Conservation (phyloP, 92 coral and sea anemone species). For the Anthopleura xanthogrammica region DNA sequence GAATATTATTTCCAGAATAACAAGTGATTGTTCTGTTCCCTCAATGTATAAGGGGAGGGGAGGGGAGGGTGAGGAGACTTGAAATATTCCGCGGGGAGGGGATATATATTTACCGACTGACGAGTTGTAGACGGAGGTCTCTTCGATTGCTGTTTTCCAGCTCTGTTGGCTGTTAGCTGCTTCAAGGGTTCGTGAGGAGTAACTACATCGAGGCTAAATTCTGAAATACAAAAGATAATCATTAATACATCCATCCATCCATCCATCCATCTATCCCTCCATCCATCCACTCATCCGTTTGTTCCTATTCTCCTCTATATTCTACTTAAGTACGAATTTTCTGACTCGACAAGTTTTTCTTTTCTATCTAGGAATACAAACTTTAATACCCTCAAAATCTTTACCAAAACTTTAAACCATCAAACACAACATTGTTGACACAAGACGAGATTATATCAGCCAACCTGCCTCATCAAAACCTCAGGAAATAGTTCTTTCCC, state of each 20-base stretch:
- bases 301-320: background rate
- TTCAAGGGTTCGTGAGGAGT: constrained; percentile 56
- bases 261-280: background rate
- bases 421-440: background rate
- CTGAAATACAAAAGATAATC: background rate
- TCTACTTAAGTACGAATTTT: too few species aligned
- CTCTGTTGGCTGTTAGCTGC: constrained; percentile 88
- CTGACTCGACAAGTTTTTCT: too few species aligned
- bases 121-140: constrained; percentile 78
- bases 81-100: background rate
- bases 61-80: background rate
- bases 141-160: constrained; percentile 61
- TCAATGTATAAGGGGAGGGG: background rate
- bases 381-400: background rate
- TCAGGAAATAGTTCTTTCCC: background rate
- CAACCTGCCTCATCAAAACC: background rate
- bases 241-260: background rate
- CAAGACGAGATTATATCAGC: background rate
- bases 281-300: background rate
- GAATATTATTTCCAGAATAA: too few species aligned
- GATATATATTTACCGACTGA: constrained; percentile 23
- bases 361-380: too few species aligned
- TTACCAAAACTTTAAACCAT: background rate
- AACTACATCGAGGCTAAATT: constrained; percentile 17
- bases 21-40: too few species aligned